Evolutionary conservation across 2,888 invertebrate genomes (phyloP).

Genomic region (Papilio elwesi): DNA sequence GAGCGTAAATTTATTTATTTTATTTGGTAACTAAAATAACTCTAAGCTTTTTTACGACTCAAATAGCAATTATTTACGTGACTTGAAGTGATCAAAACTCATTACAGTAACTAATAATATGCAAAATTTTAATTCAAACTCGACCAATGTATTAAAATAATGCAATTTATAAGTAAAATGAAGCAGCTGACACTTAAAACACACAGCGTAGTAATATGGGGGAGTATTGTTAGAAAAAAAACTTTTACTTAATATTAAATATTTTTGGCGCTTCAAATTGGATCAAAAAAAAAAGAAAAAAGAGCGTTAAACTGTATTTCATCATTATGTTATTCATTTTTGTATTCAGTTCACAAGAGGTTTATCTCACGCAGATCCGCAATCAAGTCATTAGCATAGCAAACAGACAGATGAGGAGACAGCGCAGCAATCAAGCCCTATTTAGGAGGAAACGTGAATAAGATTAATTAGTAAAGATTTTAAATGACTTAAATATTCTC

Average conservation of each 20-base stretch:
- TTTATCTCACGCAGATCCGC: conserved; percentile 1
- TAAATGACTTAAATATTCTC: conserved; percentile 26
- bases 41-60: not conserved
- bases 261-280: not conserved
- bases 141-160: not conserved
- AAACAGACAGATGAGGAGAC: conserved; percentile 27
- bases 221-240: not conserved
- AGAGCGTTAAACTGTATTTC: conserved; percentile 8
- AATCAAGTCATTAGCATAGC: conserved; percentile 28
- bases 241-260: not conserved
- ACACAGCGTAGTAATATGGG: not conserved
- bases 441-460: conserved; percentile 22
- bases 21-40: too few relatives aligned
- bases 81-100: not conserved
- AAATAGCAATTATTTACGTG: not conserved
- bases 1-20: too few relatives aligned
- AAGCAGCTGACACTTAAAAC: not conserved
- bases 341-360: not conserved
- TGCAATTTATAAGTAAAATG: not conserved
- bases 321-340: too few relatives aligned
- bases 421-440: conserved; percentile 28
- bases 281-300: not conserved
- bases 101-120: conserved; percentile 3
- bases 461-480: conserved; percentile 34
- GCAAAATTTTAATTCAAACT: conserved; percentile 1